A percentile compares a stretch with the other conserved stretches of the same genome.
These are phyloP conservation scores for Borostomias antarcticus DNA, from an alignment of 2,797 vertebrate genomes.

Conservation along the genomic window DNA sequence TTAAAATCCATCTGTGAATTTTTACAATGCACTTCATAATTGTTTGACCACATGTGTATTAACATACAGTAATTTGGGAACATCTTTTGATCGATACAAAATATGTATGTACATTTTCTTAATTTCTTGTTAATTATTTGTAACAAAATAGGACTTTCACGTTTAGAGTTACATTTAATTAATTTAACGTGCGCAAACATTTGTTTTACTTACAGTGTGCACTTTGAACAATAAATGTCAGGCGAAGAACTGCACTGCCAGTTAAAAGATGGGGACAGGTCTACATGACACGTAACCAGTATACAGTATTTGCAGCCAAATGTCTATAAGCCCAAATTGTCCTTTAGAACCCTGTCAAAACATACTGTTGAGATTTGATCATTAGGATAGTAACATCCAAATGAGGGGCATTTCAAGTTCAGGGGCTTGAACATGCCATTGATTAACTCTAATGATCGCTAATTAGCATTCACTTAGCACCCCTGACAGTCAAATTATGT, in stretches of 20 bases:
- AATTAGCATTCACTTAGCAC: slow-evolving; percentile 58
- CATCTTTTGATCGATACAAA: slow-evolving; percentile 89
- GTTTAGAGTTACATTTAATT: slow-evolving; percentile 61
- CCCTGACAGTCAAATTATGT: slow-evolving; percentile 55
- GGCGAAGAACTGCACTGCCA: slow-evolving; percentile 51
- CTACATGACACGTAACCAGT: not conserved
- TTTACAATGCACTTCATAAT: slow-evolving; percentile 36
- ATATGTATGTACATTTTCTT: slow-evolving; percentile 91
- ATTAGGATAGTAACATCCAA: slow-evolving; percentile 57
- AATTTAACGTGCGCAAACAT: slow-evolving; percentile 38
- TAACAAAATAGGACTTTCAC: slow-evolving; percentile 93
- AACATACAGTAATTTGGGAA: slow-evolving; percentile 83
- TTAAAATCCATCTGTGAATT: slow-evolving; percentile 56
- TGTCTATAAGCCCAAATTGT: slow-evolving; percentile 19
- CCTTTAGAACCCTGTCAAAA: slow-evolving; percentile 42
- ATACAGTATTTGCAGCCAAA: not conserved
- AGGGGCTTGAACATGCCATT: slow-evolving; percentile 70
- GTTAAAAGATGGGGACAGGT: slow-evolving; percentile 24
- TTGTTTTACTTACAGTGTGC: slow-evolving; percentile 56
- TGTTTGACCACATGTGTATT: slow-evolving; percentile 77
- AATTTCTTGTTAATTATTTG: slow-evolving; percentile 88
- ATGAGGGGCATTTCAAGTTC: slow-evolving; percentile 58
- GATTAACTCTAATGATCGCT: slow-evolving; percentile 65
- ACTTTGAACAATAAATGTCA: slow-evolving; percentile 45
- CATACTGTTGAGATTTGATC: slow-evolving; percentile 27